A percentile compares a stretch with the other conserved stretches of the same genome.
These are phyloP conservation scores for Drosophila kanekoi DNA, from an alignment of 2,888 invertebrate genomes.

Conservation along the genomic window DNA sequence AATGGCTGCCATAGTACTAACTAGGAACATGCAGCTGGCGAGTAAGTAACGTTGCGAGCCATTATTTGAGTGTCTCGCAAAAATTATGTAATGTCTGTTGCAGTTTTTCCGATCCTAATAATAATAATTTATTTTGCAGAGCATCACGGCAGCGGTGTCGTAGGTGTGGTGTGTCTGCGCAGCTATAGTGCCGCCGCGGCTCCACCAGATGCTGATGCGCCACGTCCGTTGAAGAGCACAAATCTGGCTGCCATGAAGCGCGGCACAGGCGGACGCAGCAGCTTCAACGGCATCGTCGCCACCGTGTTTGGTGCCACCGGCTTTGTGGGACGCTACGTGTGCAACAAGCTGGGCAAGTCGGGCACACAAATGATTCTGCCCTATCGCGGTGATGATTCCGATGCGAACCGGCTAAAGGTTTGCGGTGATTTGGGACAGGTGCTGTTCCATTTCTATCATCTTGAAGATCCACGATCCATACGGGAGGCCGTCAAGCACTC, in stretches of 20 bases:
- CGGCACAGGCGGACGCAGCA: slow-evolving; percentile 96
- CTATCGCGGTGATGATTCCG: slow-evolving; percentile 94
- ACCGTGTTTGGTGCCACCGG: slow-evolving; percentile 98
- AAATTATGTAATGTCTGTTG: slow-evolving; percentile 72
- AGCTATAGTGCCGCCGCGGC: slow-evolving; percentile 60
- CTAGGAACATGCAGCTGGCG: slow-evolving; percentile 81
- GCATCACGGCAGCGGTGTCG: slow-evolving; percentile 77
- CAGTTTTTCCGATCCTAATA: slow-evolving; percentile 28
- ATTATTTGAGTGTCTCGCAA: slow-evolving; percentile 17
- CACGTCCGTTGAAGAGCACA: slow-evolving; percentile 85
- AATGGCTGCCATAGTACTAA: slow-evolving; percentile 83
- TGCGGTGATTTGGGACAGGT: slow-evolving; percentile 98
- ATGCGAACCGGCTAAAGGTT: slow-evolving; percentile 91
- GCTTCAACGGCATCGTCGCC: slow-evolving; percentile 98
- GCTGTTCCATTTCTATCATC: slow-evolving; percentile 93
- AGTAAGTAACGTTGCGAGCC: slow-evolving; percentile 76
- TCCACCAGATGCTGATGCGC: slow-evolving; percentile 72
- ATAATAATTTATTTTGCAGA: slow-evolving; percentile 56
- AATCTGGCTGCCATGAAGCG: slow-evolving; percentile 90
- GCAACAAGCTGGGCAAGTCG: slow-evolving; percentile 94
- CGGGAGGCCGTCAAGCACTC: slow-evolving; percentile 95
- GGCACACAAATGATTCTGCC: slow-evolving; percentile 96
- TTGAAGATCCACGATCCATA: slow-evolving; percentile 94
- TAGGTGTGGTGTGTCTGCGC: slow-evolving; percentile 82
- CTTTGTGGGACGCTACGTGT: slow-evolving; percentile 94